Evolutionary conservation across 2,797 vertebrate genomes (phyloP).

Genomic region (Macrochelys suwanniensis): DNA sequence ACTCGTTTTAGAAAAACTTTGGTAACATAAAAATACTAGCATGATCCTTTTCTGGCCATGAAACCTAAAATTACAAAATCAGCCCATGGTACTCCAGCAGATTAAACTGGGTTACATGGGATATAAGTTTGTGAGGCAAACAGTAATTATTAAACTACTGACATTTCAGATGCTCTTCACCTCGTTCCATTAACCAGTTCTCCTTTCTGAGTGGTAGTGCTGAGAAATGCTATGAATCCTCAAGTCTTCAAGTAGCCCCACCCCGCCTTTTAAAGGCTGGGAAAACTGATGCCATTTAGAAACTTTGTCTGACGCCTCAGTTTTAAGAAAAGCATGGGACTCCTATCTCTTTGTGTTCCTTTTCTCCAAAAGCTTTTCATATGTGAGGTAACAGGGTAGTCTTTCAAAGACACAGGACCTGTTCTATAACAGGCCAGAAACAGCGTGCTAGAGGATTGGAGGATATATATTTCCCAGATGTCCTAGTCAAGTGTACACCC

Average conservation of each 20-base stretch:
- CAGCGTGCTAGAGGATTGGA: neutral
- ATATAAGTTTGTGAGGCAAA: neutral
- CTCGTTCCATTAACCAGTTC: neutral
- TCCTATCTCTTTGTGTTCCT: neutral
- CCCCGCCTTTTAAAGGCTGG: neutral
- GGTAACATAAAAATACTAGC: conserved; percentile 41
- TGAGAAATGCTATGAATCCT: neutral
- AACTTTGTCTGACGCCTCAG: neutral
- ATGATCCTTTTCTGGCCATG: conserved; percentile 12
- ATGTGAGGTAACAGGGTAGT: rapidly evolving
- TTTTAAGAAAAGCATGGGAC: neutral
- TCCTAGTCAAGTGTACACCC: neutral
- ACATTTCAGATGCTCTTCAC: neutral
- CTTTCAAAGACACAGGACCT: neutral
- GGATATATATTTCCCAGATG: neutral
- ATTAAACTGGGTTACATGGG: neutral
- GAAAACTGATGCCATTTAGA: neutral
- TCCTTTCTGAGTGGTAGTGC: neutral
- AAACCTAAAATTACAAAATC: conserved; percentile 1
- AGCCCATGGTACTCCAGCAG: neutral
- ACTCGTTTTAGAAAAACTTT: conserved; percentile 33
- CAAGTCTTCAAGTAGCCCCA: neutral
- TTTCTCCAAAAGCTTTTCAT: neutral
- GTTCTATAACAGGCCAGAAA: neutral
- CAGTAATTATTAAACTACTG: neutral